Evolutionary conservation across 2,888 invertebrate genomes (phyloP).

Genomic region (Rugalucina vietnamica): DNA sequence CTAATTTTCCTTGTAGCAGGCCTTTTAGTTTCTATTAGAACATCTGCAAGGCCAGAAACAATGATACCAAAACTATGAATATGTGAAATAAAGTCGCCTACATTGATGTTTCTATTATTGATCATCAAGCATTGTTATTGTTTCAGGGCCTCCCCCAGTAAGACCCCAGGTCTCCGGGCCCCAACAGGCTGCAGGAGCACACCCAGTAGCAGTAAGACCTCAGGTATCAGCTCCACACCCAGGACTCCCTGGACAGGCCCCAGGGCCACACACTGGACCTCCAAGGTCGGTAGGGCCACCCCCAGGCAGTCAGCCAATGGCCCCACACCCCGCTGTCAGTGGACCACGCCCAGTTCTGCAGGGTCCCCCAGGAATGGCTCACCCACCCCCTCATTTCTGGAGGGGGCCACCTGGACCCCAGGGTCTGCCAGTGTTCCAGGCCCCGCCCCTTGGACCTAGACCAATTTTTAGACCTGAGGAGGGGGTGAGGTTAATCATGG

Average conservation of each 20-base stretch:
- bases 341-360: not conserved
- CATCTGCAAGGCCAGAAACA: no score
- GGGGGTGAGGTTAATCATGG: not conserved
- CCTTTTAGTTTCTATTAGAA: no score
- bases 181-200: not conserved
- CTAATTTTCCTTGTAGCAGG: no score
- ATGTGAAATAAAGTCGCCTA: no score
- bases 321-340: not conserved
- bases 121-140: no score
- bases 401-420: not conserved
- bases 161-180: not conserved
- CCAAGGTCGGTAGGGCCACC: not conserved
- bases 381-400: not conserved
- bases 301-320: not conserved
- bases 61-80: no score
- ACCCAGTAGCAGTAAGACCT: not conserved
- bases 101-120: no score
- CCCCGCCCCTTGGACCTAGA: not conserved
- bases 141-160: not conserved
- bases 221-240: not conserved
- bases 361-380: slow-evolving; percentile 7
- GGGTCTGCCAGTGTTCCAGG: not conserved
- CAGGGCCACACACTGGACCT: no score
- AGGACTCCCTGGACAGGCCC: no score
- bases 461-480: not conserved